These are phyloP conservation scores for Betta splendens DNA, from an alignment of 2,797 vertebrate genomes.

Conservation along the genomic window DNA sequence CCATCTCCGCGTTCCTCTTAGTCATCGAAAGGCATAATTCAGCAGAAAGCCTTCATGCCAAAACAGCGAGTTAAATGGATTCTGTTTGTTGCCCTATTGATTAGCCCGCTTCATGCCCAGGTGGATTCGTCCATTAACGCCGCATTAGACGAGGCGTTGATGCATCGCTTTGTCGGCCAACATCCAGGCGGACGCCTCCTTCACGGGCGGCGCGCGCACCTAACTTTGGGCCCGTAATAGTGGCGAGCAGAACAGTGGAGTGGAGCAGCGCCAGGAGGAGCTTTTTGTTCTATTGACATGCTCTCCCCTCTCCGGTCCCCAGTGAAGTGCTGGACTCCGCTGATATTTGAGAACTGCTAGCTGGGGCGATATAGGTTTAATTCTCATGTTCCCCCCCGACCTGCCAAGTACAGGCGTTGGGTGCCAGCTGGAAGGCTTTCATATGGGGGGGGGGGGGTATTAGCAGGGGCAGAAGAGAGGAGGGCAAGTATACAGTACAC, in stretches of 20 bases:
- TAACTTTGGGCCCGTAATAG: constrained; percentile 61
- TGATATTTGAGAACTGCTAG: constrained; percentile 86
- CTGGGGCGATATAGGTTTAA: constrained; percentile 85
- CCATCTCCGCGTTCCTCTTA: neutral
- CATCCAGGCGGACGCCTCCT: constrained; percentile 16
- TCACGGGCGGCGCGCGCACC: constrained; percentile 37
- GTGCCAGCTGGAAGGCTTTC: constrained; percentile 89
- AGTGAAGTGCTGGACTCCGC: constrained; percentile 84
- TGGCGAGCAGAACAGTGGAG: constrained; percentile 61
- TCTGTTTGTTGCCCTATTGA: neutral
- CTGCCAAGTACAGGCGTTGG: constrained; percentile 79
- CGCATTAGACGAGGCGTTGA: neutral
- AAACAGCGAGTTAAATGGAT: neutral
- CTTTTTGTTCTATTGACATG: constrained; percentile 77
- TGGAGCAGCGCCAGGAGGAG: constrained; percentile 74
- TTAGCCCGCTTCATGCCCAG: constrained; percentile 1
- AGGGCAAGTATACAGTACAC: constrained; percentile 67
- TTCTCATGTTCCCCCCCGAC: constrained; percentile 81
- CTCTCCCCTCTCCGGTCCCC: constrained; percentile 75
- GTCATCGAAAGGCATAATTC: constrained; percentile 8
- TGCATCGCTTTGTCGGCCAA: constrained; percentile 16
- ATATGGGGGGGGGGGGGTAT: constrained; percentile 58
- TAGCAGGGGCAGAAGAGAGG: constrained; percentile 67
- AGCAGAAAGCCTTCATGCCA: constrained; percentile 2
- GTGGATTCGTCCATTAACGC: neutral